Evolutionary conservation across 2,888 invertebrate species (phyloP), one percentile per base, ranked within the genome.

Genomic region (Fragum fragum): DNA sequence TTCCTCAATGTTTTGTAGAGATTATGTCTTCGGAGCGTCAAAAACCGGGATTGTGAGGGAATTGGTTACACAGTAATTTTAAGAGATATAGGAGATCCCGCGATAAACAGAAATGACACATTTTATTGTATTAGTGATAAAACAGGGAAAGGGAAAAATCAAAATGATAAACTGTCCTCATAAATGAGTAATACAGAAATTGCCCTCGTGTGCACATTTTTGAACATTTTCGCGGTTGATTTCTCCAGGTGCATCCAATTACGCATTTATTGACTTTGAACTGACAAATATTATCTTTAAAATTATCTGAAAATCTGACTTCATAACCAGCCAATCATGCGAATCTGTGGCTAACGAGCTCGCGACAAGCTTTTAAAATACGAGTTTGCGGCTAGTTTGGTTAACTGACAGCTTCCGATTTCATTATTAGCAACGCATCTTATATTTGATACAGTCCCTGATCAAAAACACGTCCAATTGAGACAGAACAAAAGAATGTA

Each of bases 321-420:
- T 57, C 5, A 57, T 26, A 1, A n/a, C 9, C 2, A 57, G 9
- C 26, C 9, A 21, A 39, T 66, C 66, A 42, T 42, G 66, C 66
- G 66, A 42, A 42, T 14, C 42, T 66, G 63, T 36, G 63, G 63
- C 63, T 63, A 32, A 7, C 6, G 26, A n/a, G n/a, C 57, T 23
- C 28, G 26, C 21, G 57, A 26, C 23, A 28, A 23, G 39, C 42
- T 66, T 66, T 66, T 9, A 42, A n/a, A 23, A 66, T 42, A n/a
- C 42, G 66, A 66, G 36, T 42, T 14, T 39, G 66, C 36, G 66
- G 66, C 66, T 66, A 39, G 66, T 42, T 23, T 11, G 66, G 66
- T 42, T 66, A n/a, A 14, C 66, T 42, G 26, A 36, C 66, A 66
- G 66, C 66, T 66, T 66, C 66, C 66, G 66, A 21, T 66, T 66